A percentile compares a stretch with the other conserved stretches of the same genome.
Conservation (phyloP, 2,113 vertebrate species). For the Macquaria ambigua region DNA sequence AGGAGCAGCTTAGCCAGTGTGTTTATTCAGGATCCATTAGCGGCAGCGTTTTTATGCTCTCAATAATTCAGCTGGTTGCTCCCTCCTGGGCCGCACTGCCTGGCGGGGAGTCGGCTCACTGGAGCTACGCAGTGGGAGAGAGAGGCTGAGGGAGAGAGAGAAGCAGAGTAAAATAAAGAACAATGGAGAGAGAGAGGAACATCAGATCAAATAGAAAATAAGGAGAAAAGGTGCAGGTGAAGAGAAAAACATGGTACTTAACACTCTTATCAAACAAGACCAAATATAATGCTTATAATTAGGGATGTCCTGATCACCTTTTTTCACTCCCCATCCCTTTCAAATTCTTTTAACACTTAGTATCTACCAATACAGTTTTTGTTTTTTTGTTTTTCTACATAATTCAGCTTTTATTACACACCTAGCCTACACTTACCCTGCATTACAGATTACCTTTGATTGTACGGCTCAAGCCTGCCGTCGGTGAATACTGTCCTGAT, state of each 20-base stretch:
- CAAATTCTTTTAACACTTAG: neutral
- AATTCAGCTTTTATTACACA: neutral
- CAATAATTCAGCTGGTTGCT: slow-evolving; percentile 86
- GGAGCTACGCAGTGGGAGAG: slow-evolving; percentile 70
- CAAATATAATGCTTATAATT: slow-evolving; percentile 5
- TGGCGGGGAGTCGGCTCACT: slow-evolving; percentile 76
- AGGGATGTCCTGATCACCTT: neutral
- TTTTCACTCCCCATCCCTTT: neutral
- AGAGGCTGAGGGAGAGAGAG: slow-evolving; percentile 17
- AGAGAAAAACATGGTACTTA: slow-evolving; percentile 15
- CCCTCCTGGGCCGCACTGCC: slow-evolving; percentile 74
- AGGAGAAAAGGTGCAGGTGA: slow-evolving; percentile 34
- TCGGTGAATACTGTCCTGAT: neutral
- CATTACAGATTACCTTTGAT: neutral
- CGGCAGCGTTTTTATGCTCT: slow-evolving; percentile 82
- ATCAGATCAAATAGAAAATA: slow-evolving; percentile 49
- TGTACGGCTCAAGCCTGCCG: neutral
- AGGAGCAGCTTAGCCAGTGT: slow-evolving; percentile 77
- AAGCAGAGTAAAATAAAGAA: slow-evolving; percentile 24
- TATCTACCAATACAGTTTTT: neutral
- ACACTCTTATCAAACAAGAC: neutral
- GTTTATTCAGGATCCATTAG: slow-evolving; percentile 87
- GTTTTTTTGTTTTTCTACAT: neutral
- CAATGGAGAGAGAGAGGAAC: slow-evolving; percentile 43
- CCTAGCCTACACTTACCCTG: neutral